phyloP scores from a whole-genome alignment of 2,888 invertebrate species.

The Cantharis rustica region DNA sequence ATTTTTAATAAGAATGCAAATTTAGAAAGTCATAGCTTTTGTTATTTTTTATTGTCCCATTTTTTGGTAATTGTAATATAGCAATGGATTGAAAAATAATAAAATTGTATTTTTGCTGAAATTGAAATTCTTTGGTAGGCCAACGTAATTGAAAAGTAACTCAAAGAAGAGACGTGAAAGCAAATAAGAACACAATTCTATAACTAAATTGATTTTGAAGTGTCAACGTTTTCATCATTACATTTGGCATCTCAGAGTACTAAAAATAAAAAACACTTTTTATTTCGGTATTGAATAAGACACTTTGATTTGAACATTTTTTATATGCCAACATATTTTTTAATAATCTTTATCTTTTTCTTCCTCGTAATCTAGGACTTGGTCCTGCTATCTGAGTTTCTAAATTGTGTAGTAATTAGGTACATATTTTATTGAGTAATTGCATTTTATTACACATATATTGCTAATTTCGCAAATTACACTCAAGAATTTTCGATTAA shows the following conservation, averaged over 20 bases:
- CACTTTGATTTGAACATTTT: neutral
- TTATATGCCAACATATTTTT: neutral
- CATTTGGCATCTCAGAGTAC: neutral
- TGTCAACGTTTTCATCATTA: constrained; percentile 2
- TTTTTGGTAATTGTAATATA: neutral
- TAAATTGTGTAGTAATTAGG: neutral
- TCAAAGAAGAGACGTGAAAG: constrained; percentile 5
- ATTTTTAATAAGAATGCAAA: neutral
- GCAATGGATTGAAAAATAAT: neutral
- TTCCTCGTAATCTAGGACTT: neutral
- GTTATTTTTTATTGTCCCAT: neutral
- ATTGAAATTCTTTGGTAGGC: neutral
- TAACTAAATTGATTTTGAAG: constrained; percentile 2
- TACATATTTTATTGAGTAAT: neutral
- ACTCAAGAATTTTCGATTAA: neutral
- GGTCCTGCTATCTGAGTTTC: neutral
- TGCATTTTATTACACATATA: neutral
- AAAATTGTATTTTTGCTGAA: constrained; percentile 1
- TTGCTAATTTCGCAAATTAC: neutral
- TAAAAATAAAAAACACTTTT: neutral
- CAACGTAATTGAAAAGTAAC: constrained; percentile 3
- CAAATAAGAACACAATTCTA: constrained; percentile 4
- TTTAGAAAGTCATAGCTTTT: neutral
- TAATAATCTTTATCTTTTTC: neutral
- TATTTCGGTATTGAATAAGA: neutral